These are phyloP conservation scores for Coranthus polyacanthus DNA, from an alignment of 2,797 vertebrate genomes.

Conservation along the genomic window DNA sequence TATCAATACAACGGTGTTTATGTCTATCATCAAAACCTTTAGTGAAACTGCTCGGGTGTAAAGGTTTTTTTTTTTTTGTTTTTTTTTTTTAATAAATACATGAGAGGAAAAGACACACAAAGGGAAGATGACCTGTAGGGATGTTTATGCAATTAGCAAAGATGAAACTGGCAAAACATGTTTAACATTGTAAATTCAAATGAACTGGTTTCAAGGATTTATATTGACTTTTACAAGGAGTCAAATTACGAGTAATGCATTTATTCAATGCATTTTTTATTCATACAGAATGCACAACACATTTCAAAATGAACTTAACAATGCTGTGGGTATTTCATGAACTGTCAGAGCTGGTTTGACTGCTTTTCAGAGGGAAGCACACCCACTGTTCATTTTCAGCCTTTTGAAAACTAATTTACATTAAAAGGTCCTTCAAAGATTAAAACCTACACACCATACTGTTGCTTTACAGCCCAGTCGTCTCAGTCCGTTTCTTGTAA, in stretches of 20 bases:
- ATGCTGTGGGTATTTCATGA: conserved; percentile 12
- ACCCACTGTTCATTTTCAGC: conserved; percentile 14
- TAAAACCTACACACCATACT: conserved; percentile 5
- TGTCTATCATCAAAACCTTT: not conserved
- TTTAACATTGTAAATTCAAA: too few relatives aligned
- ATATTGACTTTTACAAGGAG: too few relatives aligned
- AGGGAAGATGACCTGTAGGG: conserved; percentile 5
- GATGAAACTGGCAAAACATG: too few relatives aligned
- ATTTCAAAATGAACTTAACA: conserved; percentile 18
- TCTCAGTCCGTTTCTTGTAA: conserved; percentile 34
- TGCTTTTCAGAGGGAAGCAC: conserved; percentile 14
- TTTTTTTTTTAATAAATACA: too few relatives aligned
- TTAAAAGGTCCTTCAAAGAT: conserved; percentile 48
- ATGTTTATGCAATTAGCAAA: conserved; percentile 11
- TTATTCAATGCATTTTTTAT: conserved; percentile 20
- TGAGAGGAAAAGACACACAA: too few relatives aligned
- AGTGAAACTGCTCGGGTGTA: conserved; percentile 12
- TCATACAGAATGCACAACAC: conserved; percentile 1
- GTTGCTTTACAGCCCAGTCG: conserved; percentile 25
- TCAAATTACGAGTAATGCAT: too few relatives aligned
- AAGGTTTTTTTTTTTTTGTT: too few relatives aligned
- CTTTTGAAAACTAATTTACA: conserved; percentile 33
- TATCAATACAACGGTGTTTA: conserved; percentile 13
- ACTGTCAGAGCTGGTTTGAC: conserved; percentile 20
- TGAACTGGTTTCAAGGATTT: too few relatives aligned